Base-by-base conservation (phyloP, 2,113 vertebrate genomes). In the Clinocottus analis region DNA sequence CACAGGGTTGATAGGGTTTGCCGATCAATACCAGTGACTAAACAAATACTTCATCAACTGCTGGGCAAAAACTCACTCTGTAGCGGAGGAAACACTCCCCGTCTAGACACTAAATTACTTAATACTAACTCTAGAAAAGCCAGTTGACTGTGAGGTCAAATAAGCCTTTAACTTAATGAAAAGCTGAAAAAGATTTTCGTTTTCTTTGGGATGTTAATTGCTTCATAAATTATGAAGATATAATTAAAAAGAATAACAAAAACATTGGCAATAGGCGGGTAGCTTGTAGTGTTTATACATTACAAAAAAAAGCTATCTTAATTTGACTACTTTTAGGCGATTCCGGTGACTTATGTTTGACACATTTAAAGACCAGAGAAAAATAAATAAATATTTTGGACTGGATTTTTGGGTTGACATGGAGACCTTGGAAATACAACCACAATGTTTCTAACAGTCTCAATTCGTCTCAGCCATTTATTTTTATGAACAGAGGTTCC, bases 1-100 rank as follows among this genome's bases (percentile, higher is more conserved):
- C 67, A 35, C 77, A 67, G 29, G 35, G 23, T 6, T 62, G 80
- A 86, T 74, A 75, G 68, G 11, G 68, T 76, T 64, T n/a, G 14
- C 27, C 45, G 70, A 85, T 90, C 81, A 75, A 84, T 90, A 82
- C 65, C 5, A 47, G 61, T 1, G 17, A 67, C 67, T 64, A 72
- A 79, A 81, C 62, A 75, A 73, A 65, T 73, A 35, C 62, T 83
- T 23, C 56, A 60, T 70, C 74, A 56, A 14, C 49, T 64, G 51
- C 63, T 84, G 73, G n/a, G 49, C 25, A 47, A 31, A 69, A 51
- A 61, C 51, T 47, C 27, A 55, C 43, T 53, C 58, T 41, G 21
- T 43, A 60, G 77, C 2, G 11, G 33, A 35, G 17, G 27, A 51
- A 83, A 41, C 27, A 43, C 43, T 56, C 16, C 1, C 58, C 31